Evolutionary conservation across 2,797 vertebrate genomes (phyloP).

Genomic region (Cyprinella venusta): DNA sequence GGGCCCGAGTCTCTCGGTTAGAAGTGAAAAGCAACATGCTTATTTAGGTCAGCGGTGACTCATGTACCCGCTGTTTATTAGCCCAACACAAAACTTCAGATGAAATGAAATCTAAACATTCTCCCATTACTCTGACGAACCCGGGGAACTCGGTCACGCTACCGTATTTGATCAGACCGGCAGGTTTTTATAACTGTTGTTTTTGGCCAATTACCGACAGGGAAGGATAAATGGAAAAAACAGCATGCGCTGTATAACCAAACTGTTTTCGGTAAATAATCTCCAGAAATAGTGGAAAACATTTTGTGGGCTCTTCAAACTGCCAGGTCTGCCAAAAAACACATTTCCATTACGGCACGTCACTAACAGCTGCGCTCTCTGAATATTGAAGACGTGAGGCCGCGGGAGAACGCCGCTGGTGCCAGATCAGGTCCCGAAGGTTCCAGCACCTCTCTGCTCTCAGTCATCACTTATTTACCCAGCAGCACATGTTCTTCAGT

Average conservation of each 20-base stretch:
- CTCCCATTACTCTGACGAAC: constrained; percentile 16
- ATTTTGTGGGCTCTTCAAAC: background rate
- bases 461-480: constrained; percentile 66
- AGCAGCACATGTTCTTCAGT: constrained; percentile 64
- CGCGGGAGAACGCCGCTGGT: constrained; percentile 37
- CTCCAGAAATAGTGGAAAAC: background rate
- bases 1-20: background rate
- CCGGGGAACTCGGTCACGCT: constrained; percentile 25
- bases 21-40: constrained; percentile 27
- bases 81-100: constrained; percentile 12
- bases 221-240: constrained; percentile 32
- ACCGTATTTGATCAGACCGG: constrained; percentile 25
- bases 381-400: constrained; percentile 61
- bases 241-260: constrained; percentile 8
- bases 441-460: constrained; percentile 52
- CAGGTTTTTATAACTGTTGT: background rate
- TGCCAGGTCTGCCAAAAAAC: background rate
- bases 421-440: constrained; percentile 21
- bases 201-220: constrained; percentile 36
- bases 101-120: constrained; percentile 16
- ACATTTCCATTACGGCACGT: constrained; percentile 19
- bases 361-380: constrained; percentile 63
- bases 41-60: constrained; percentile 39
- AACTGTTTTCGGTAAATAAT: constrained; percentile 25
- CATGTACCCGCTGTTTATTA: constrained; percentile 32